phyloP scores from a whole-genome alignment of 2,113 vertebrate genomes.

The Galeopterus variegatus region DNA sequence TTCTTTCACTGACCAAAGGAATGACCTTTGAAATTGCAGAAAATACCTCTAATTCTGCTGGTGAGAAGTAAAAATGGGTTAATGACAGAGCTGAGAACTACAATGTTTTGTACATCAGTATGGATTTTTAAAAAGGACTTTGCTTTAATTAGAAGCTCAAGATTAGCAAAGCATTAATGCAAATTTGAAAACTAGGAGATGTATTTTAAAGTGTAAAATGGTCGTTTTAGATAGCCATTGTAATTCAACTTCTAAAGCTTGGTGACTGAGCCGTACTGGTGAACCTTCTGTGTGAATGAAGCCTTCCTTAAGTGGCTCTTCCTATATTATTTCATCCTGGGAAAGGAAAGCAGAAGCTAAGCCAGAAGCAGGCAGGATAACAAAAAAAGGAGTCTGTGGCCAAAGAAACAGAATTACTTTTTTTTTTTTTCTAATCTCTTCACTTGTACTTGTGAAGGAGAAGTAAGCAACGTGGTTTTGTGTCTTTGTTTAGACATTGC shows the following conservation, averaged over 20 bases:
- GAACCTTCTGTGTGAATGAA: slow-evolving; percentile 56
- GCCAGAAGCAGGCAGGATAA: slow-evolving; percentile 71
- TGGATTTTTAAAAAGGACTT: slow-evolving; percentile 55
- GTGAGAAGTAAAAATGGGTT: not conserved
- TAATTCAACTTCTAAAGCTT: slow-evolving; percentile 29
- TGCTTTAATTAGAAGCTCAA: slow-evolving; percentile 33
- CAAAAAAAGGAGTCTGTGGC: slow-evolving; percentile 38
- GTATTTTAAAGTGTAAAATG: slow-evolving; percentile 44
- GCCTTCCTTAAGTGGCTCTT: slow-evolving; percentile 53
- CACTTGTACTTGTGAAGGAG: slow-evolving; percentile 68
- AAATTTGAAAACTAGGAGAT: not conserved
- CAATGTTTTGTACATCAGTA: not conserved
- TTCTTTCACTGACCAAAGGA: not conserved
- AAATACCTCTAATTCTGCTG: not conserved
- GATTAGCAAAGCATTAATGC: not conserved
- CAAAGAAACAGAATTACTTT: slow-evolving; percentile 75
- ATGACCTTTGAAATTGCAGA: not conserved
- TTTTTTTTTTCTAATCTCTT: slow-evolving; percentile 9
- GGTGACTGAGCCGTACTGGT: slow-evolving; percentile 14
- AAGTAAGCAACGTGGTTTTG: slow-evolving; percentile 69
- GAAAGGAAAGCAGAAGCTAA: slow-evolving; percentile 69
- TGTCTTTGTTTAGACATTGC: slow-evolving; percentile 80
- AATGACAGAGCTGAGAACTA: not conserved
- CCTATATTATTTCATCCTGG: slow-evolving; percentile 64
- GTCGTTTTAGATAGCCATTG: not conserved